Evolutionary conservation across 2,888 invertebrate species (phyloP).

Genomic region (Loripinus fragilis): DNA sequence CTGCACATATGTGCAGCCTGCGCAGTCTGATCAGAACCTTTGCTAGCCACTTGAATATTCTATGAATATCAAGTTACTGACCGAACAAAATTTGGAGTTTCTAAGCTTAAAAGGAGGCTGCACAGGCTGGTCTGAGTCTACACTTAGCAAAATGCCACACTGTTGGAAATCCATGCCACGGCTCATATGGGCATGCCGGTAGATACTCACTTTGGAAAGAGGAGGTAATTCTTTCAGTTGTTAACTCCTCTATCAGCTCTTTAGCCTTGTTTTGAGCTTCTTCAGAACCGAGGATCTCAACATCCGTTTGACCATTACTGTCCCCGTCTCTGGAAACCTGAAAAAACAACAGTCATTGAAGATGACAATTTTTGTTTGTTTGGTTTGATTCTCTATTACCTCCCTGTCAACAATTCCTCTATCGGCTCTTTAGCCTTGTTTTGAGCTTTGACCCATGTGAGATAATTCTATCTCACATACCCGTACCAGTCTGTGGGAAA

Average conservation of each 20-base stretch:
- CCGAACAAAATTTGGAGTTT: too few species aligned
- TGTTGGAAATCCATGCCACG: too few species aligned
- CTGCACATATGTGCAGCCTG: too few species aligned
- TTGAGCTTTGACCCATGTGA: constrained; percentile 85
- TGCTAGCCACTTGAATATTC: too few species aligned
- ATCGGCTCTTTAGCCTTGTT: constrained; percentile 83
- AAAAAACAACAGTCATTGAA: constrained; percentile 24
- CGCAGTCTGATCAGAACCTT: too few species aligned
- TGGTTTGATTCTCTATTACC: too few species aligned
- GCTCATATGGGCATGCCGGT: too few species aligned
- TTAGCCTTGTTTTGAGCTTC: constrained; percentile 85
- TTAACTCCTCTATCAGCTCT: constrained; percentile 74
- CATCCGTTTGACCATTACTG: constrained; percentile 74
- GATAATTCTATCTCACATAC: constrained; percentile 81
- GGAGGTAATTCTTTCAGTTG: constrained; percentile 15
- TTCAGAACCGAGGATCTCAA: constrained; percentile 85
- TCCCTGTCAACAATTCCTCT: constrained; percentile 59
- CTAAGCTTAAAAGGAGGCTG: too few species aligned
- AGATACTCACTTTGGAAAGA: constrained; percentile 26
- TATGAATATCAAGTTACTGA: too few species aligned
- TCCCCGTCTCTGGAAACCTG: constrained; percentile 70
- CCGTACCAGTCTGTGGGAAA: constrained; percentile 66
- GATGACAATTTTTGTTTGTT: too few species aligned
- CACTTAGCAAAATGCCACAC: too few species aligned
- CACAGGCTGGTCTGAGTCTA: too few species aligned